These are phyloP conservation scores for Parotocinclus haroldoi DNA, from an alignment of 2,797 vertebrate genomes.

Conservation along the genomic window DNA sequence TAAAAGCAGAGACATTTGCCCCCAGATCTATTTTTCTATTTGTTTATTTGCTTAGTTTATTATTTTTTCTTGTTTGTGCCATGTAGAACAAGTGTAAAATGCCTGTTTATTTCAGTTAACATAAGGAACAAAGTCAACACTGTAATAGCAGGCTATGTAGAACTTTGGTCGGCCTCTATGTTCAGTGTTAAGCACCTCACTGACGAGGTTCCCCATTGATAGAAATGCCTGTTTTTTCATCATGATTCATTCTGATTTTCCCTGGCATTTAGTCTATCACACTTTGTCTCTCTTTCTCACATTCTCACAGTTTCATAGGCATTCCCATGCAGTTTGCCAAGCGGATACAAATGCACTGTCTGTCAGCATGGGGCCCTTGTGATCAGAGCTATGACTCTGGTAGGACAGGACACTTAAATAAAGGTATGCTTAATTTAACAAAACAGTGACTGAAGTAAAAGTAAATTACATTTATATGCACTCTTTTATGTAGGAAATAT, in stretches of 20 bases:
- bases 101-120: constrained; percentile 14
- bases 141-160: constrained; percentile 8
- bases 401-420: constrained; percentile 8
- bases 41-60: no score
- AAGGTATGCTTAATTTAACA: not conserved
- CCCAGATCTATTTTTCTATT: no score
- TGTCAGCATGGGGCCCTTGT: constrained; percentile 20
- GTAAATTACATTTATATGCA: not conserved
- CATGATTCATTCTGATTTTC: constrained; percentile 44
- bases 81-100: not conserved
- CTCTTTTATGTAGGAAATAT: no score
- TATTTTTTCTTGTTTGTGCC: not conserved
- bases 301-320: constrained; percentile 39
- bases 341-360: constrained; percentile 32
- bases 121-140: constrained; percentile 16
- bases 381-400: constrained; percentile 7
- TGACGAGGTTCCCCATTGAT: constrained; percentile 46
- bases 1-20: no score
- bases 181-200: constrained; percentile 39
- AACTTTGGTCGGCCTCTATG: constrained; percentile 34
- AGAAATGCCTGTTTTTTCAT: constrained; percentile 49
- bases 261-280: constrained; percentile 46
- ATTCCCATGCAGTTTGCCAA: constrained; percentile 44
- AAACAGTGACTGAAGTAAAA: not conserved
- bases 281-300: constrained; percentile 39